Evolutionary conservation across 2,888 invertebrate genomes (phyloP).

Genomic region (Smittia sp.): DNA sequence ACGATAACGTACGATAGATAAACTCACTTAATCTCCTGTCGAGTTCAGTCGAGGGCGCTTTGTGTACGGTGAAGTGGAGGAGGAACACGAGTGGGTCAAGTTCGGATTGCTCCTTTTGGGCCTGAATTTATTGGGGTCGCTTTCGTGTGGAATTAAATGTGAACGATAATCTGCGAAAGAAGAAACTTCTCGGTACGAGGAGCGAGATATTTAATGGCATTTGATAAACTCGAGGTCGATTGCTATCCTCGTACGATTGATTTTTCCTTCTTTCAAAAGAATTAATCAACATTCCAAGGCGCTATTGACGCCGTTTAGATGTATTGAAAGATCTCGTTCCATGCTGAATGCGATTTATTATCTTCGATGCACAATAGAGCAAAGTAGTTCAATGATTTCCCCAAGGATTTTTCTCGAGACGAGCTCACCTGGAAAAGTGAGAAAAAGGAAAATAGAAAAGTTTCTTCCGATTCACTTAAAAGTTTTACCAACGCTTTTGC

Average conservation of each 20-base stretch:
- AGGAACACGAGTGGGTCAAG: slow-evolving; percentile 3
- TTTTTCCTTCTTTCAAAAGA: slow-evolving; percentile 7
- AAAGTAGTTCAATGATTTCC: slow-evolving; percentile 25
- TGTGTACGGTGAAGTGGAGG: neutral
- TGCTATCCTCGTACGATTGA: slow-evolving; percentile 7
- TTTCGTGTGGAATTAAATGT: slow-evolving; percentile 13
- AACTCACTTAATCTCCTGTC: slow-evolving; percentile 36
- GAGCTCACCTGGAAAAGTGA: neutral
- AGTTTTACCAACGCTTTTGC: neutral
- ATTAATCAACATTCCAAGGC: slow-evolving; percentile 1
- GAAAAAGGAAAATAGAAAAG: neutral
- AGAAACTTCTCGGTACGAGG: neutral
- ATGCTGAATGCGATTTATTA: neutral
- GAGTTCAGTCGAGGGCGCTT: slow-evolving; percentile 6
- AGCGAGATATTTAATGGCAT: neutral
- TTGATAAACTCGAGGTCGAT: slow-evolving; percentile 22
- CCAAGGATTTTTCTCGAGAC: no score
- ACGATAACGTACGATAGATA: neutral
- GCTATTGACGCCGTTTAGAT: neutral
- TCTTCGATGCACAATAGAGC: slow-evolving; percentile 1
- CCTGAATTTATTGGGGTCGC: slow-evolving; percentile 18
- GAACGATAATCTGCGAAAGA: slow-evolving; percentile 2
- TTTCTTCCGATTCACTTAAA: neutral
- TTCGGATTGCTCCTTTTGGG: neutral
- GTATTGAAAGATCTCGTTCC: neutral